Percentiles rank a stretch among this genome's conserved stretches.
Evolutionary conservation across 2,113 vertebrate species (phyloP).

Genomic region (Epinephelus lanceolatus): DNA sequence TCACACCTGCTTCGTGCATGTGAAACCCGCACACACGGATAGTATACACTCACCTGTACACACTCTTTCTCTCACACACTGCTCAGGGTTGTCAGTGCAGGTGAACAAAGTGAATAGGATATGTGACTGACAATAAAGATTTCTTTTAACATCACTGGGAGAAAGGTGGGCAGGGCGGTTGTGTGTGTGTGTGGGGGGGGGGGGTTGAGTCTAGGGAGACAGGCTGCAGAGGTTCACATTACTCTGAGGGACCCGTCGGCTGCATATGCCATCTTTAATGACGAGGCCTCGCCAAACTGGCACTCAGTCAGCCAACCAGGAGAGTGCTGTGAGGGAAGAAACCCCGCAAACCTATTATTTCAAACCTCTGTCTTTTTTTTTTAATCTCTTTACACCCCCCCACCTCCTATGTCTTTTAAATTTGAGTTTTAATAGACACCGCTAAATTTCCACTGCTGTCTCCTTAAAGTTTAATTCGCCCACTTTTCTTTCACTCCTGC

Average conservation of each 20-base stretch:
- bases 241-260: slow-evolving; percentile 84
- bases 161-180: slow-evolving; percentile 82
- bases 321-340: slow-evolving; percentile 46
- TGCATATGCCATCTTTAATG: slow-evolving; percentile 88
- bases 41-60: slow-evolving; percentile 79
- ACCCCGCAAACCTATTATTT: slow-evolving; percentile 80
- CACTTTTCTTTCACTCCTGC: slow-evolving; percentile 61
- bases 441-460: slow-evolving; percentile 78
- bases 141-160: slow-evolving; percentile 99
- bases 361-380: slow-evolving; percentile 59
- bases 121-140: slow-evolving; percentile 98
- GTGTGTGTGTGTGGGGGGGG: neutral
- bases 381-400: neutral
- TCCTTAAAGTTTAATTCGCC: slow-evolving; percentile 84
- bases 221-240: slow-evolving; percentile 90
- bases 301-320: slow-evolving; percentile 73
- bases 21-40: slow-evolving; percentile 45
- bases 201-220: slow-evolving; percentile 87
- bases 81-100: slow-evolving; percentile 91
- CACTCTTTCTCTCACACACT: slow-evolving; percentile 65
- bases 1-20: slow-evolving; percentile 37
- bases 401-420: slow-evolving; percentile 60
- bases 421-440: slow-evolving; percentile 79
- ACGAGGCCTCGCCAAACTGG: slow-evolving; percentile 77
- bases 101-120: slow-evolving; percentile 98